These are phyloP conservation scores for Mus pahari DNA, from an alignment of 2,113 vertebrate species.

Conservation along the genomic window DNA sequence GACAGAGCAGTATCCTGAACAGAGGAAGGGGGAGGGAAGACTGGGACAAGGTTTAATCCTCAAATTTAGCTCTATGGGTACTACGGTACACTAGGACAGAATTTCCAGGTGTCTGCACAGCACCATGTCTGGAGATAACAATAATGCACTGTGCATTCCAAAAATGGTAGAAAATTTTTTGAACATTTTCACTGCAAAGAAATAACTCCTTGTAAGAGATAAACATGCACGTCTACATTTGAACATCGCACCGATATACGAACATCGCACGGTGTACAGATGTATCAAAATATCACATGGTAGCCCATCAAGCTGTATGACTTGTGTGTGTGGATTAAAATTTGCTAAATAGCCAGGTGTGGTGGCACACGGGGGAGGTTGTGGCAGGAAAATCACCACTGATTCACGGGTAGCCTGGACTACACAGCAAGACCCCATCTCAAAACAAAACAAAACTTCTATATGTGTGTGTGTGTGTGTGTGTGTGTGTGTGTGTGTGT, in stretches of 20 bases:
- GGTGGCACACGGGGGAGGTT: not conserved
- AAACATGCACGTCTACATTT: not conserved
- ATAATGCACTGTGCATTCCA: too few species aligned
- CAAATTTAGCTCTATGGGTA: not conserved
- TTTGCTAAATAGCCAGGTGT: not conserved
- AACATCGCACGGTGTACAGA: not conserved
- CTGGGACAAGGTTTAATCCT: not conserved
- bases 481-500: too few species aligned
- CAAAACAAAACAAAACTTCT: not conserved
- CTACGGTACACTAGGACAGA: not conserved
- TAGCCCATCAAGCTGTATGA: too few species aligned
- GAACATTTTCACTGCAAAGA: not conserved
- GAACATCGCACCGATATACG: not conserved
- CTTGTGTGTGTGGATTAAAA: not conserved
- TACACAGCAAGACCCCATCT: not conserved
- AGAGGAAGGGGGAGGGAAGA: not conserved
- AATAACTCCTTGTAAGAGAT: not conserved
- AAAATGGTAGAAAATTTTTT: not conserved
- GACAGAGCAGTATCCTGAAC: not conserved
- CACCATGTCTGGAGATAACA: not conserved
- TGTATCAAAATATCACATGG: not conserved
- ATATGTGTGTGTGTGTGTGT: too few species aligned
- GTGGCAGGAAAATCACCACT: not conserved
- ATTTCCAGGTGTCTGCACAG: not conserved
- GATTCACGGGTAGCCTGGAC: not conserved